Evolutionary conservation across 2,797 vertebrate species (phyloP).

Genomic region (Acanthurus leucopareius): DNA sequence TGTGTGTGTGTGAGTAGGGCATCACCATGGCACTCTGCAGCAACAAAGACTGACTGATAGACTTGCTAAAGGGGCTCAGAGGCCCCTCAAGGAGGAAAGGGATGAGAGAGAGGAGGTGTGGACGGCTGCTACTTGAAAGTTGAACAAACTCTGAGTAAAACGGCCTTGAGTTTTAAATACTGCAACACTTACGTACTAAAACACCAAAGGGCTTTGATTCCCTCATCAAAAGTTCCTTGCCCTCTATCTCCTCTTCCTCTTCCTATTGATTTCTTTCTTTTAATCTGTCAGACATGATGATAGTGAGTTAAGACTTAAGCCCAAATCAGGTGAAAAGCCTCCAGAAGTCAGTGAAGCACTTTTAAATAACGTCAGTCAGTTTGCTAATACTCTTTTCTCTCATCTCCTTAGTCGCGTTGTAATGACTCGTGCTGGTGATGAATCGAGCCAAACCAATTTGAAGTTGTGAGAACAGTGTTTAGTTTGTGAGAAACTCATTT

Average conservation of each 20-base stretch:
- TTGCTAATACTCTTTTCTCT: slow-evolving; percentile 8
- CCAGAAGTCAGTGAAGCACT: slow-evolving; percentile 24
- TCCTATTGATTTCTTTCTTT: slow-evolving; percentile 37
- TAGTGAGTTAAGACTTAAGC: slow-evolving; percentile 7
- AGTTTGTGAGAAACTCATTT: too few relatives aligned
- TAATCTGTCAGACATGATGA: slow-evolving; percentile 13
- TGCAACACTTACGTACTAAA: slow-evolving; percentile 10
- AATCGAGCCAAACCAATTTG: slow-evolving; percentile 10
- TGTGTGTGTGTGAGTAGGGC: slow-evolving; percentile 3
- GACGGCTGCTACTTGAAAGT: neutral
- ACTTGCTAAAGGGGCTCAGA: slow-evolving; percentile 53
- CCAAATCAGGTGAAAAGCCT: slow-evolving; percentile 27
- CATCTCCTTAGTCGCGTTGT: slow-evolving; percentile 21
- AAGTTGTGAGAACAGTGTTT: neutral
- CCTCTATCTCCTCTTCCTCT: slow-evolving; percentile 9
- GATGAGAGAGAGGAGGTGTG: neutral
- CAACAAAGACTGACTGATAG: slow-evolving; percentile 60
- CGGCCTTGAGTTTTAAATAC: neutral
- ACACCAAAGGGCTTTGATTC: slow-evolving; percentile 28
- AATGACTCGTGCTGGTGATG: slow-evolving; percentile 21
- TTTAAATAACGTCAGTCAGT: neutral
- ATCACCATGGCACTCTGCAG: slow-evolving; percentile 64
- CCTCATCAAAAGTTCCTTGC: slow-evolving; percentile 3
- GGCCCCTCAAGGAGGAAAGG: slow-evolving; percentile 39
- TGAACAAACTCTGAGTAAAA: slow-evolving; percentile 5